Percentiles rank a stretch among this genome's conserved stretches.
Conservation (phyloP, 1,140 invertebrate genomes). For the Tetragnatha versicolor region DNA sequence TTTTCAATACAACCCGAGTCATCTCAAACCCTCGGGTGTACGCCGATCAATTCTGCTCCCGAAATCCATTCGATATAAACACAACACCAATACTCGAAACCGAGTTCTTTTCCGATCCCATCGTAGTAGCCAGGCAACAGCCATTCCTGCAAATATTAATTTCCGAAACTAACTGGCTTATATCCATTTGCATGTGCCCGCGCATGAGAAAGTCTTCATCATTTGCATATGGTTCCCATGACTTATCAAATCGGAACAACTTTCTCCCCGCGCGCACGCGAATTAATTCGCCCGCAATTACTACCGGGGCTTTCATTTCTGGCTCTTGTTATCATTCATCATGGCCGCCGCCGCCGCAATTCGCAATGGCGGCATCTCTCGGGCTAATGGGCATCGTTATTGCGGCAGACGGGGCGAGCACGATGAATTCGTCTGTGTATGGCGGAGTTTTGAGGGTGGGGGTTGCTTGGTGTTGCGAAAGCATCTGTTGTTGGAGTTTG, state of each 20-base stretch:
- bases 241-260: conserved; percentile 52
- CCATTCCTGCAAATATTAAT: background rate
- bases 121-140: no score
- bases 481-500: no score
- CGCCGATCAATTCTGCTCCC: no score
- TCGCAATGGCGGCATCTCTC: conserved; percentile 13
- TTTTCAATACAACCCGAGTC: no score
- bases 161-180: background rate
- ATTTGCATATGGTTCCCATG: conserved; percentile 51
- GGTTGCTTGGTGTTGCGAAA: no score
- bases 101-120: no score
- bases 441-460: no score
- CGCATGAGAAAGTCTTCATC: conserved; percentile 51
- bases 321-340: conserved; percentile 48
- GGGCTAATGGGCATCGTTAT: conserved; percentile 49
- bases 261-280: conserved; percentile 43
- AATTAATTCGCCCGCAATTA: conserved; percentile 52
- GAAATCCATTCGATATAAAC: no score
- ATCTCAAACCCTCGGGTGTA: no score
- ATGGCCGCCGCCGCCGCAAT: background rate
- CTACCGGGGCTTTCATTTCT: conserved; percentile 23
- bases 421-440: conserved; percentile 7
- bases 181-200: conserved; percentile 12
- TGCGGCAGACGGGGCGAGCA: conserved; percentile 5
- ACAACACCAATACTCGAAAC: no score